Evolutionary conservation across 2,888 invertebrate genomes (phyloP), one percentile per base, ranked within the genome.

Genomic region (Neoscelio sp.): DNA sequence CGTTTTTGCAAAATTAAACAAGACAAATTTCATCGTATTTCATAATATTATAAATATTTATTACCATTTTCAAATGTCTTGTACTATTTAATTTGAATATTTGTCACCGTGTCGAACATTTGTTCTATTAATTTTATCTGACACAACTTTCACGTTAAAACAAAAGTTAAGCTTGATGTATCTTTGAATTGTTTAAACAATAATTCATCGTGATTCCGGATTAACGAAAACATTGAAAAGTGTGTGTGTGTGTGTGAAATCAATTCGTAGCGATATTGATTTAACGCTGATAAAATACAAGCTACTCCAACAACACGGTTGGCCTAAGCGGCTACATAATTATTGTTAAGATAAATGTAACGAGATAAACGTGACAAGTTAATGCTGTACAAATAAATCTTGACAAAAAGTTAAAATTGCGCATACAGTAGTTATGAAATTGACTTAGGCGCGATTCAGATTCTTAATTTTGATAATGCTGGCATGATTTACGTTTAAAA

Each of bases 351-450:
- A 76, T 80, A 73, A 80, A 71, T 71, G 65, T 80, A 80, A 76
- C 67, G 56, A 75, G 71, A 80, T 80, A 75, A 80, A 71, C 79
- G 56, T 76, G 75, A 80, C 79, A 80, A 76, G 76, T 76, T 80
- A 80, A 80, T 76, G 67, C 56, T 30, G 28, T 42, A 50, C 18
- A 67, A 80, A 79, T 71, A 71, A 75, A 64, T 75, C 60, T 38
- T 54, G 18, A 23, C 40, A 48, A 70, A 54, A 71, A 52, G 64
- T 67, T 26, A 20, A 71, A 75, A 75, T 58, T 64, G 64, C 50
- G 48, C 35, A 13, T 33, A 50, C 23, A 20, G 17, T 20, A 13
- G 56, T 79, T 79, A 65, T 56, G 78, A 62, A 75, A 78, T 74
- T 70, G 60, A 67, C 60, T 50, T 23, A 12, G 56, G 15, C 65